These are phyloP conservation scores for Cossypha dichroa DNA, from an alignment of 2,797 vertebrate species.

Conservation along the genomic window DNA sequence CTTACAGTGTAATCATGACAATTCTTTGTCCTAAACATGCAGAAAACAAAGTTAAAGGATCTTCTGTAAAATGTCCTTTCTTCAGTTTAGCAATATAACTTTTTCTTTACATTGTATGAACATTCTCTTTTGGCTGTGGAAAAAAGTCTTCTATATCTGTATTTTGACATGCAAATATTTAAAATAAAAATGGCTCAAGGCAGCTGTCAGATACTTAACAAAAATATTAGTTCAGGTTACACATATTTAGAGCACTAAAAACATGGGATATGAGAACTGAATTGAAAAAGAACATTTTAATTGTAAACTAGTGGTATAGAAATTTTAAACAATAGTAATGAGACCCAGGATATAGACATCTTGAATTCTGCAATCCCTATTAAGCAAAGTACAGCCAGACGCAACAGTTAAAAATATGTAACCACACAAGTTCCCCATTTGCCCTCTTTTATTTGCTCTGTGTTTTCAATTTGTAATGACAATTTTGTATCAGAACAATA, in stretches of 20 bases:
- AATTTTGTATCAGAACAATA: slow-evolving; percentile 71
- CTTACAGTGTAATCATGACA: not conserved
- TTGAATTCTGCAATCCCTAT: slow-evolving; percentile 50
- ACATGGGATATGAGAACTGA: not conserved
- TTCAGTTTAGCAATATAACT: not conserved
- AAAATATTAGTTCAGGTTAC: slow-evolving; percentile 53
- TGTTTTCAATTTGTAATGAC: slow-evolving; percentile 71
- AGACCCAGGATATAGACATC: slow-evolving; percentile 53
- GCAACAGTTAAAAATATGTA: slow-evolving; percentile 62
- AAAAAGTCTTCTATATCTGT: not conserved
- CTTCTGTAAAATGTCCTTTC: not conserved
- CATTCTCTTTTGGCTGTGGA: not conserved
- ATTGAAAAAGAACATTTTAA: slow-evolving; percentile 8
- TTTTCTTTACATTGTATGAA: not conserved
- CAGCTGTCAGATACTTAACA: not conserved
- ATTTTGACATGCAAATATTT: slow-evolving; percentile 32
- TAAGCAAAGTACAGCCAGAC: slow-evolving; percentile 59
- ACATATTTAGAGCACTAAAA: not conserved
- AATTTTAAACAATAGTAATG: slow-evolving; percentile 65
- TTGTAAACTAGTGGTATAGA: slow-evolving; percentile 42
- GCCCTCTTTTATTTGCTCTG: slow-evolving; percentile 65
- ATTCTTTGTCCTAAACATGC: not conserved
- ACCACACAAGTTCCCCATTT: slow-evolving; percentile 65
- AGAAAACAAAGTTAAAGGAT: not conserved
- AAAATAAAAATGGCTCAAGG: slow-evolving; percentile 12